A percentile compares a stretch with the other conserved stretches of the same genome.
Evolutionary conservation across 1,140 invertebrate genomes (phyloP).

Genomic region (Aphidius ervi): DNA sequence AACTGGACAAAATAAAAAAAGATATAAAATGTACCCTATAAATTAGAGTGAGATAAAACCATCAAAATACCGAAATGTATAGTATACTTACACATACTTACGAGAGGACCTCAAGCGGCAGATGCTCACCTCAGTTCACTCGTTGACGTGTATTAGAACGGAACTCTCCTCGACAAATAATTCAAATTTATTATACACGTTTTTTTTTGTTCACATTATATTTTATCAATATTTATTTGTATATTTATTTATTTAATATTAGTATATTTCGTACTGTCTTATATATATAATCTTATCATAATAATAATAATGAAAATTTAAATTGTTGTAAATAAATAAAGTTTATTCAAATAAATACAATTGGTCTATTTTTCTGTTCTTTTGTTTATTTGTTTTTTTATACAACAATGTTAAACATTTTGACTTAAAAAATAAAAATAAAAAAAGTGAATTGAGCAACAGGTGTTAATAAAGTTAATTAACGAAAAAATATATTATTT

Average conservation of each 20-base stretch:
- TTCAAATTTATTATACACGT: conserved; percentile 13
- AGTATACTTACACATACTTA: conserved; percentile 3
- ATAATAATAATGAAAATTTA: too few relatives aligned
- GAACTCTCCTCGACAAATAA: conserved; percentile 17
- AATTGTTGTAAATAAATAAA: too few relatives aligned
- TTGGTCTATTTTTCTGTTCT: too few relatives aligned
- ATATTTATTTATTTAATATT: not conserved
- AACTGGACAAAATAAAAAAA: not conserved
- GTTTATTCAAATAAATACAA: too few relatives aligned
- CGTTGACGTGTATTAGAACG: conserved; percentile 29
- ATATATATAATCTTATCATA: too few relatives aligned
- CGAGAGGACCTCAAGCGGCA: conserved; percentile 29
- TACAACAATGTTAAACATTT: too few relatives aligned
- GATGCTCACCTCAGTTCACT: conserved; percentile 35
- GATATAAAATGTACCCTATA: not conserved
- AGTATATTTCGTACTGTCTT: too few relatives aligned
- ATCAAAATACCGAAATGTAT: conserved; percentile 9
- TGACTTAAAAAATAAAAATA: too few relatives aligned
- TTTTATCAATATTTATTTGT: conserved; percentile 1
- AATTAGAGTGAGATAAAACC: conserved; percentile 24
- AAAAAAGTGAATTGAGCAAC: not conserved
- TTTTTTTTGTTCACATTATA: not conserved
- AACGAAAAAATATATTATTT: too few relatives aligned
- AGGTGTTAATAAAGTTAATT: not conserved
- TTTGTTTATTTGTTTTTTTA: too few relatives aligned